These are phyloP conservation scores for Lasioglossum malachurum DNA, from an alignment of 2,888 invertebrate genomes.

Conservation along the genomic window DNA sequence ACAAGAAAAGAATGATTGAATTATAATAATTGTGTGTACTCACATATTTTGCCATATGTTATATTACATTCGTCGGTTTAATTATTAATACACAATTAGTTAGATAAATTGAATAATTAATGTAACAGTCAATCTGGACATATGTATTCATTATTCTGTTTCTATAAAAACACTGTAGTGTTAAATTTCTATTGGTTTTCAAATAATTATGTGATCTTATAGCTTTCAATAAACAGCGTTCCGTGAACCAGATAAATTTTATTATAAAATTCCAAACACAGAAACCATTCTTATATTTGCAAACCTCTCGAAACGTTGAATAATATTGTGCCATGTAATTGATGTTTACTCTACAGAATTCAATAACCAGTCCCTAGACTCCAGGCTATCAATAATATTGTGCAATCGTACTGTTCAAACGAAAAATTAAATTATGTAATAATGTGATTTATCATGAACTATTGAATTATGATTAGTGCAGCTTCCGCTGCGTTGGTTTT, in stretches of 20 bases:
- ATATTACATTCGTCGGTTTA: not conserved
- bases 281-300: not conserved
- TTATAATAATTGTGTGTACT: not conserved
- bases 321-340: not conserved
- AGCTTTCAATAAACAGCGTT: not conserved
- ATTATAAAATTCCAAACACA: not conserved
- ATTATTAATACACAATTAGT: not conserved
- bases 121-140: too few species aligned
- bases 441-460: too few species aligned
- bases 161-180: too few species aligned
- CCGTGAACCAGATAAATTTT: not conserved
- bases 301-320: not conserved
- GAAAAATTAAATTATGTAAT: too few species aligned
- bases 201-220: not conserved
- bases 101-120: too few species aligned
- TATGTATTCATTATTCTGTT: too few species aligned
- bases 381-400: not conserved
- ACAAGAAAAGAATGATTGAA: conserved; percentile 2
- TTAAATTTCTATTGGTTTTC: not conserved
- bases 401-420: not conserved
- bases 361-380: not conserved
- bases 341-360: not conserved
- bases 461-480: too few species aligned
- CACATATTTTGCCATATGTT: not conserved
- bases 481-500: too few species aligned